Conservation (phyloP, 1,140 invertebrate genomes). For the Papilio dardanus region DNA sequence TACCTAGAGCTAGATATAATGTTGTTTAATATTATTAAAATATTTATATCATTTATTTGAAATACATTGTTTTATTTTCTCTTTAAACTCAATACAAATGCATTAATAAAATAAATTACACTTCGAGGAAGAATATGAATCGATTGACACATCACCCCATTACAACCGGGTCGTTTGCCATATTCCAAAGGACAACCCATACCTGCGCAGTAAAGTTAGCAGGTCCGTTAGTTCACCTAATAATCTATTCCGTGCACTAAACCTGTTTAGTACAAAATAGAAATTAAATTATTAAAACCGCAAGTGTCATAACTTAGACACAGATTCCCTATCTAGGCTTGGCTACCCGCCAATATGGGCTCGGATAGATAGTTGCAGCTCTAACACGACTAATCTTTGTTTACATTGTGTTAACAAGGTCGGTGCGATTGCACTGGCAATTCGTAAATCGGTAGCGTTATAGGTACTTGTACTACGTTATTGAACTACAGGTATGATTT, state of each 20-base stretch:
- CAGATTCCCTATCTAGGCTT: neutral
- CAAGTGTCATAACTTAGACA: constrained; percentile 3
- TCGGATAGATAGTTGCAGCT: neutral
- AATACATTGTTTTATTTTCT: neutral
- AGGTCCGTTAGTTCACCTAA: neutral
- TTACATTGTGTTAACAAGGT: constrained; percentile 6
- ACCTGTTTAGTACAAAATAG: neutral
- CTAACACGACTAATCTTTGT: constrained; percentile 13
- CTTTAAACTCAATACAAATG: neutral
- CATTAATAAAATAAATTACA: no score
- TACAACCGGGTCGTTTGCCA: no score
- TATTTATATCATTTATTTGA: constrained; percentile 23
- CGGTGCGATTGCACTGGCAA: neutral
- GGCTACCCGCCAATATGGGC: neutral
- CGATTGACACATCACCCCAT: no score
- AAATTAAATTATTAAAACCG: constrained; percentile 20
- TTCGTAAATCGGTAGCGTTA: neutral
- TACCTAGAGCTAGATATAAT: constrained; percentile 70
- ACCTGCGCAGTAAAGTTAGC: no score
- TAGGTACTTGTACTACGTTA: neutral
- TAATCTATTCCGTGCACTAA: no score
- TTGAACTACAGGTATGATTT: no score
- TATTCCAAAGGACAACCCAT: no score
- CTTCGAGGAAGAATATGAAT: no score
- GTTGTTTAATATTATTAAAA: constrained; percentile 53